Percentiles rank a stretch among this genome's conserved stretches.
phyloP scores from a whole-genome alignment of 2,797 vertebrate species.

The Sebastes kiyomatsui region DNA sequence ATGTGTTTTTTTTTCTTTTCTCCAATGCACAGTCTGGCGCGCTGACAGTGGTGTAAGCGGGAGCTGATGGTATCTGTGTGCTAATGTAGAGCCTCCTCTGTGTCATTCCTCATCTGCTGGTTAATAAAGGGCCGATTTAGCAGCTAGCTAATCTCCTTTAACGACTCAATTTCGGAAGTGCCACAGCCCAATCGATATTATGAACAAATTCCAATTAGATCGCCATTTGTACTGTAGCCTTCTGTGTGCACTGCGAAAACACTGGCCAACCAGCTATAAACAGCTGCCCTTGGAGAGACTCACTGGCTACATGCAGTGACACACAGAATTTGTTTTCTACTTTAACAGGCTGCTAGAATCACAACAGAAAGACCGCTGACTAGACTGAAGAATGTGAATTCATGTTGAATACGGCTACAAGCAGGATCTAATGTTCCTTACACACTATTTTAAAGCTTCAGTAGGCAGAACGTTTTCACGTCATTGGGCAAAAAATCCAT shows the following conservation, averaged over 20 bases:
- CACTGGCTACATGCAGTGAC: not conserved
- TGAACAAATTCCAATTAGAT: constrained; percentile 69
- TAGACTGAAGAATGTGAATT: not conserved
- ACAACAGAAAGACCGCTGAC: not conserved
- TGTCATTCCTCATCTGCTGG: constrained; percentile 55
- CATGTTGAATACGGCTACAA: not conserved
- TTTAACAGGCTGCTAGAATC: not conserved
- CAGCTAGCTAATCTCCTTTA: constrained; percentile 72
- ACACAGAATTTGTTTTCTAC: not conserved
- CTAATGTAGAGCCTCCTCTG: constrained; percentile 16
- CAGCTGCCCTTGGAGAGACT: not conserved
- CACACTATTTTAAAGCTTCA: too few relatives aligned
- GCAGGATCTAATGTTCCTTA: not conserved
- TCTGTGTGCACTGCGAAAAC: constrained; percentile 5
- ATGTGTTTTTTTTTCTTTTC: constrained; percentile 18
- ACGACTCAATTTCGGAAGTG: constrained; percentile 67
- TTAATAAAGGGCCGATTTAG: constrained; percentile 73
- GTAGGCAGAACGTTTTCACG: rapidly evolving
- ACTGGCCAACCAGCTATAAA: not conserved
- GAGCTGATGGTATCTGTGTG: constrained; percentile 14
- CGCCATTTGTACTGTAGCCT: constrained; percentile 46
- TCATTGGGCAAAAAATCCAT: too few relatives aligned
- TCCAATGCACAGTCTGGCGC: not conserved
- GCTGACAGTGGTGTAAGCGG: not conserved
- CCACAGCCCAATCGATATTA: constrained; percentile 63